Percentiles rank a stretch among this genome's conserved stretches.
phyloP scores from a whole-genome alignment of 2,888 invertebrate species.

The Pollenia labialis region DNA sequence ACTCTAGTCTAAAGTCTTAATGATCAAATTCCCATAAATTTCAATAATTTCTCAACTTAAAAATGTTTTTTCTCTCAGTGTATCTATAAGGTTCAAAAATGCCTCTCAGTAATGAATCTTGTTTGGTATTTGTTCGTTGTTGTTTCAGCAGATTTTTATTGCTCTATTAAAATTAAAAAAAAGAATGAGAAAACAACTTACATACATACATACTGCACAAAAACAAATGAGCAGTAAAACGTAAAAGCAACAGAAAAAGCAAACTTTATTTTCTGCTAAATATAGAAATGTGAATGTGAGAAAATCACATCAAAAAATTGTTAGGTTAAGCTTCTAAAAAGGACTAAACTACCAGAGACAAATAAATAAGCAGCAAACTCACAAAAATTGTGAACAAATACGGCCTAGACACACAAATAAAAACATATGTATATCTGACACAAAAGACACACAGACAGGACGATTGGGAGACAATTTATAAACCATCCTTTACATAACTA shows the following conservation, averaged over 20 bases:
- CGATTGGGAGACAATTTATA: conserved; percentile 1
- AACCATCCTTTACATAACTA: conserved; percentile 18
- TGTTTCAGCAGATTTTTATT: conserved; percentile 28
- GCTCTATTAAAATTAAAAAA: conserved; percentile 8
- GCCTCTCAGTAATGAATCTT: background rate
- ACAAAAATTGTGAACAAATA: conserved; percentile 6
- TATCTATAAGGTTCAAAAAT: background rate
- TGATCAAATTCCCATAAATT: too few relatives aligned
- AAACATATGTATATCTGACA: conserved; percentile 16
- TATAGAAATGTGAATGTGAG: conserved; percentile 48
- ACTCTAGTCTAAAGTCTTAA: too few relatives aligned
- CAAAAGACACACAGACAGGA: background rate
- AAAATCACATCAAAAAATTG: conserved; percentile 46
- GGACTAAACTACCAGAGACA: conserved; percentile 27
- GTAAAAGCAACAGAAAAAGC: conserved; percentile 9
- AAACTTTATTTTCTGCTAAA: conserved; percentile 65
- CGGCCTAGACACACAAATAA: conserved; percentile 27
- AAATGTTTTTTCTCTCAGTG: background rate
- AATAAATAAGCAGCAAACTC: background rate
- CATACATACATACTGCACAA: background rate
- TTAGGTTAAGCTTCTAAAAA: conserved; percentile 58
- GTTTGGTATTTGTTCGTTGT: conserved; percentile 49
- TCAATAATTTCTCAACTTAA: too few relatives aligned
- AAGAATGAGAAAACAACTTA: background rate
- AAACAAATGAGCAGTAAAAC: background rate